A percentile compares a stretch with the other conserved stretches of the same genome.
Evolutionary conservation across 2,797 vertebrate species (phyloP).

Genomic region (Salmo trutta): DNA sequence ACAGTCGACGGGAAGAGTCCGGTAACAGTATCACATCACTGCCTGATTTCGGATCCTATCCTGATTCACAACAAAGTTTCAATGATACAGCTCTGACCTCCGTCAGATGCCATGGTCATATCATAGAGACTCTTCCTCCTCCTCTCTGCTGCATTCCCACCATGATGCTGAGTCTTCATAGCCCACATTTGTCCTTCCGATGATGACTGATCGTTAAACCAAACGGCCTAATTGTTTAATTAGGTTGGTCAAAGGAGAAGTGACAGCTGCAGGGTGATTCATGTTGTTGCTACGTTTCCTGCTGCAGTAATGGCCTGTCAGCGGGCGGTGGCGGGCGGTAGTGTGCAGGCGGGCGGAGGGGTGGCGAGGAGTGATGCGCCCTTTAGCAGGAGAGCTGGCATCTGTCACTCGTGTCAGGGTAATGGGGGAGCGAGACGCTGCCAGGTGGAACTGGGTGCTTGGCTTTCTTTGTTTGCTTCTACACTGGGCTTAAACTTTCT

Average conservation of each 20-base stretch:
- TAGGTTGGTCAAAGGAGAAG: constrained; percentile 63
- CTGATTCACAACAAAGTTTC: neutral
- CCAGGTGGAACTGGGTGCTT: constrained; percentile 47
- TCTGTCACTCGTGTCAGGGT: constrained; percentile 70
- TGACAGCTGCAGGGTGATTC: constrained; percentile 72
- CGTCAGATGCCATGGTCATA: neutral
- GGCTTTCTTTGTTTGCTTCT: neutral
- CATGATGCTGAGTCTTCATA: constrained; percentile 23
- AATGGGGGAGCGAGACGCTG: constrained; percentile 60
- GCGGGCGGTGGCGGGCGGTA: constrained; percentile 5
- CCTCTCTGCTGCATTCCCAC: constrained; percentile 11
- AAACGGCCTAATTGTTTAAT: constrained; percentile 77
- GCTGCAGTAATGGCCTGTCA: constrained; percentile 57
- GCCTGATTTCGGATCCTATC: neutral
- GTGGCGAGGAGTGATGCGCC: constrained; percentile 63
- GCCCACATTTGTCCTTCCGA: constrained; percentile 55
- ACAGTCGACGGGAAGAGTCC: constrained; percentile 7
- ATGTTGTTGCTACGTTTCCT: constrained; percentile 69
- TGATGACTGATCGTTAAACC: constrained; percentile 66
- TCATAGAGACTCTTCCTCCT: neutral
- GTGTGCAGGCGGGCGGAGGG: neutral
- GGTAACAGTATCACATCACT: constrained; percentile 12
- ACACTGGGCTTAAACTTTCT: neutral
- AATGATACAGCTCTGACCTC: neutral
- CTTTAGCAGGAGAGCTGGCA: constrained; percentile 73